Percentiles rank a stretch among this genome's conserved stretches.
Evolutionary conservation across 2,113 vertebrate genomes (phyloP).

Genomic region (Eidolon helvum): DNA sequence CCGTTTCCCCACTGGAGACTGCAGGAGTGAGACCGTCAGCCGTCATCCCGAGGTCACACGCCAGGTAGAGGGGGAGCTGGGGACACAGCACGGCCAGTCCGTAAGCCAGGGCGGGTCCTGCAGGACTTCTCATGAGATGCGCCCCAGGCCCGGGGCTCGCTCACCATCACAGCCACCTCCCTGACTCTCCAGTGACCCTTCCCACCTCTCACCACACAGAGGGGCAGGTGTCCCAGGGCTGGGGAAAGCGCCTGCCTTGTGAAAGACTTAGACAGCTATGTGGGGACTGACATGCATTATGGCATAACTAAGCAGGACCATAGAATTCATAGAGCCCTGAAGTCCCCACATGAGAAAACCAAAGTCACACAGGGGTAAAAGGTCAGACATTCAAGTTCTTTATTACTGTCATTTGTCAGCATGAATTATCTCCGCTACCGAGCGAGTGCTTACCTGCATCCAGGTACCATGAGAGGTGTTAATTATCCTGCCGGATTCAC

Average conservation of each 20-base stretch:
- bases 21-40: background rate
- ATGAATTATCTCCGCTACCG: fast-evolving
- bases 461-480: background rate
- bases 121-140: no score
- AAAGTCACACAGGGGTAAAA: background rate
- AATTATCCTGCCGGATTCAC: fast-evolving
- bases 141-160: background rate
- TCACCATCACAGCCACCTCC: fast-evolving
- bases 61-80: fast-evolving
- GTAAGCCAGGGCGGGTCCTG: no score
- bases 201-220: fast-evolving
- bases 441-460: background rate
- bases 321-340: background rate
- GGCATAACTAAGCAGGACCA: background rate
- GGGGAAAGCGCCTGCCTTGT: fast-evolving
- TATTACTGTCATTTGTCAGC: background rate
- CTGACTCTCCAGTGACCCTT: background rate
- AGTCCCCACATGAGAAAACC: background rate
- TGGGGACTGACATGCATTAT: background rate
- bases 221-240: fast-evolving
- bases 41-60: fast-evolving
- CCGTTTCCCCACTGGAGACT: background rate
- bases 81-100: background rate
- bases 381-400: background rate
- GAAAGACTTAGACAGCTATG: background rate